Percentiles rank a stretch among this genome's conserved stretches.
These are phyloP conservation scores for Apostichopus leukothele DNA, from an alignment of 53 echinoderm and acorn worm species.

Conservation along the genomic window DNA sequence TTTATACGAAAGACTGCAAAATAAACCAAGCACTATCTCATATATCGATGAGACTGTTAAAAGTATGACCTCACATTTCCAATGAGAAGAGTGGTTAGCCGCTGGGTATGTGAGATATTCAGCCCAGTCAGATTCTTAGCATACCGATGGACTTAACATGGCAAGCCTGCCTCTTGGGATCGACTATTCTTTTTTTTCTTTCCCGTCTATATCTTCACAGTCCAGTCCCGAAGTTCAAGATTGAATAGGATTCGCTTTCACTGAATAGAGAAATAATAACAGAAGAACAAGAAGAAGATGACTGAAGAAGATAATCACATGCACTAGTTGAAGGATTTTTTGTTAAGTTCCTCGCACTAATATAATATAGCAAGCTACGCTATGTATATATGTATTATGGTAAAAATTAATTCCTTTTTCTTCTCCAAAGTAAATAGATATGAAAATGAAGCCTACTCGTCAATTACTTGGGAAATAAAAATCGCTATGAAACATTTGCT, in stretches of 20 bases:
- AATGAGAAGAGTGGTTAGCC: conserved; percentile 27
- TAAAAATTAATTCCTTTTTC: not conserved
- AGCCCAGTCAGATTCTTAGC: conserved; percentile 38
- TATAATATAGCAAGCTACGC: not conserved
- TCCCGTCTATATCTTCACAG: not conserved
- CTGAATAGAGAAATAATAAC: not conserved
- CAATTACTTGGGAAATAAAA: conserved; percentile 22
- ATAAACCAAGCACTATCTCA: not conserved
- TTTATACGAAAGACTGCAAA: not conserved
- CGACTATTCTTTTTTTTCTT: not conserved
- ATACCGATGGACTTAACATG: conserved; percentile 46
- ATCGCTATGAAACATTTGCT: conserved; percentile 17
- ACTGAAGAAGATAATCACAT: too few species aligned
- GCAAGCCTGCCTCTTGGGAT: conserved; percentile 45
- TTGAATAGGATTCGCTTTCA: not conserved
- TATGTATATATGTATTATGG: too few species aligned
- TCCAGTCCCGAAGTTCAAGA: not conserved
- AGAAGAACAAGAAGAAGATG: too few species aligned
- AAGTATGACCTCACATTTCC: not conserved
- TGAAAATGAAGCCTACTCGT: conserved; percentile 5
- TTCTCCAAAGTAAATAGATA: not conserved
- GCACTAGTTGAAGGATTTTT: too few species aligned
- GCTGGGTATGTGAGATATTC: conserved; percentile 54
- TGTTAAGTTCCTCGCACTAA: not conserved
- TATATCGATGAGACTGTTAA: not conserved